Percentiles rank a stretch among this genome's conserved stretches.
These are phyloP conservation scores for Odontophorus gujanensis DNA, from an alignment of 2,113 vertebrate genomes.

Conservation along the genomic window DNA sequence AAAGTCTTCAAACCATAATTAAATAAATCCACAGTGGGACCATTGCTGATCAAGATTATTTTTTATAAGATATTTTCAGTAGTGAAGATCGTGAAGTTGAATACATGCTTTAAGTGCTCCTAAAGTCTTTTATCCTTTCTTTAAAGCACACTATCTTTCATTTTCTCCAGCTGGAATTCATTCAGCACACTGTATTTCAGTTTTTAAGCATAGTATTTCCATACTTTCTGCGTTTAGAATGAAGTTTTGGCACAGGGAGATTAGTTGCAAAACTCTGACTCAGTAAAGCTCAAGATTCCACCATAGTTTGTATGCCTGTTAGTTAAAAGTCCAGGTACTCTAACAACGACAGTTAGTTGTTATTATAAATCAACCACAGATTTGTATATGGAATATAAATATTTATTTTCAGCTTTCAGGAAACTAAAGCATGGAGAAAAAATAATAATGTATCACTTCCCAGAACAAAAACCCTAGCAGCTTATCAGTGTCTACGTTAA, in stretches of 20 bases:
- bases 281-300: conserved; percentile 1
- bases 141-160: conserved; percentile 46
- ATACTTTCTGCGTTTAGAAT: conserved; percentile 21
- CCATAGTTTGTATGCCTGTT: background rate
- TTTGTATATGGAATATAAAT: background rate
- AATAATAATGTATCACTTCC: background rate
- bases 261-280: background rate
- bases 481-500: background rate
- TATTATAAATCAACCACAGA: conserved; percentile 9
- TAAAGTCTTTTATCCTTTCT: conserved; percentile 67
- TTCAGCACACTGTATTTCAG: conserved; percentile 53
- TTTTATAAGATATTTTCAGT: conserved; percentile 75
- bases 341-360: conserved; percentile 1
- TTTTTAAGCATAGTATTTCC: conserved; percentile 54
- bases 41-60: conserved; percentile 61
- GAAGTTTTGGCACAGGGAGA: conserved; percentile 29
- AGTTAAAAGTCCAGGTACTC: background rate
- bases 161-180: conserved; percentile 61
- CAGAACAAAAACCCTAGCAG: background rate
- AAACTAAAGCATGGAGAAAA: background rate
- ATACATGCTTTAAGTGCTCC: conserved; percentile 63
- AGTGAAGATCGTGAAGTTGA: conserved; percentile 63
- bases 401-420: background rate
- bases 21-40: conserved; percentile 74
- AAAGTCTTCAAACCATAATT: conserved; percentile 77